Evolutionary conservation across 2,113 vertebrate species (phyloP), one percentile per base, ranked within the genome.

Genomic region (Etia nguti): DNA sequence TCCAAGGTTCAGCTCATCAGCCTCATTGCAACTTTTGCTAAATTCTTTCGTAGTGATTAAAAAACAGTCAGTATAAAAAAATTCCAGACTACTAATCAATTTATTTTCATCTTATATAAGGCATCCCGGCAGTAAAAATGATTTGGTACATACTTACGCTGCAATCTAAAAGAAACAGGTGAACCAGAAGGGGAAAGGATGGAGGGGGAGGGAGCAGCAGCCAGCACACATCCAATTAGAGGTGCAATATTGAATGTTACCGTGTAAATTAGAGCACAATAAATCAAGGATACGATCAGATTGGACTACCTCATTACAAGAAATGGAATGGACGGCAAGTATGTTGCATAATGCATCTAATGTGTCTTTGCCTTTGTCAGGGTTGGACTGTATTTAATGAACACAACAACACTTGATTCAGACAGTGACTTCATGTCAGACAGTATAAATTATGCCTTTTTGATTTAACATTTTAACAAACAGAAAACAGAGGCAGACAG

Each of bases 371-470:
- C 46, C 70, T 77, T 20, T 31, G 26, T 50, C 10, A 3, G 2
- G 41, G 24, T 75, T 15, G 70, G 70, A 77, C 70, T 50, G 26
- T 77, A 50, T 0, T 31, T 77, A 8, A 31, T 50, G 46, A 77
- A 50, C 16, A 75, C 70, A 75, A 29, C 43, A 20, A 18, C 43
- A 50, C 16, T 29, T 20, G 43, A 50, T 75, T 48, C 43, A n/a
- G n/a, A n/a, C n/a, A n/a, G n/a, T n/a, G n/a, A n/a, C n/a, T n/a
- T 48, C 0, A 29, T 0, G 10, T 50, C 10, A 75, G 43, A 20
- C 16, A 1, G 16, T 50, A 10, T 29, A 75, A 75, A 75, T 50
- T 24, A 50, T 0, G 10, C 24, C 16, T 46, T 18, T 29, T 50
- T 77, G 16, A 50, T 20, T 48, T 12, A 2, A 20, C 20, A 48